Conservation (phyloP, 2,888 invertebrate species). For the Cordilura impudica region DNA sequence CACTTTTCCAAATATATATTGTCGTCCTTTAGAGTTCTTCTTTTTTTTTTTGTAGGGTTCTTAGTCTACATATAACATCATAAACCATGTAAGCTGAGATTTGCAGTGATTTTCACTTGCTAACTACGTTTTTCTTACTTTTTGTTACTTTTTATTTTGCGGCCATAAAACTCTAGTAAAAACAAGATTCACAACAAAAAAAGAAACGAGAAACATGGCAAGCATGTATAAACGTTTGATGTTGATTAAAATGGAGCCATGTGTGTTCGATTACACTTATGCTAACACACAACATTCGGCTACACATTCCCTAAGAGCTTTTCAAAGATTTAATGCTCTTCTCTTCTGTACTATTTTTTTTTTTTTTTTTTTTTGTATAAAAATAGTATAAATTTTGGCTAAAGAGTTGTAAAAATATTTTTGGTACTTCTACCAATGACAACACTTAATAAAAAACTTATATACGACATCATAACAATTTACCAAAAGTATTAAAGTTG, state of each 20-base stretch:
- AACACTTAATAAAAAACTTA: conserved; percentile 11
- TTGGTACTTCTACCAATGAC: neutral
- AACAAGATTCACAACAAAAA: conserved; percentile 6
- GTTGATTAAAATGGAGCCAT: conserved; percentile 66
- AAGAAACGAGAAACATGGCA: neutral
- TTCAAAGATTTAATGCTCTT: conserved; percentile 59
- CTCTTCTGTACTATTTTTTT: conserved; percentile 41
- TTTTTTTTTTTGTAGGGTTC: conserved; percentile 14
- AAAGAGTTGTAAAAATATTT: conserved; percentile 48
- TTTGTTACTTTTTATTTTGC: conserved; percentile 60
- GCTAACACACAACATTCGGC: neutral
- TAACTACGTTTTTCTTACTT: conserved; percentile 22
- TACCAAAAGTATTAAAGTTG: conserved; percentile 67
- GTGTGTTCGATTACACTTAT: conserved; percentile 62
- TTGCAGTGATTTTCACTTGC: conserved; percentile 61
- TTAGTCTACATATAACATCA: conserved; percentile 45
- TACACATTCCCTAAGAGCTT: conserved; percentile 50
- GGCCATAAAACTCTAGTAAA: conserved; percentile 58
- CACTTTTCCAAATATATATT: neutral
- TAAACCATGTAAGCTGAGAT: conserved; percentile 62
- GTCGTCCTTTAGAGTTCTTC: neutral
- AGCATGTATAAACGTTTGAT: conserved; percentile 58
- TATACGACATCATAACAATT: conserved; percentile 63
- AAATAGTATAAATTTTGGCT: conserved; percentile 55
- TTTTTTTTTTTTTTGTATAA: conserved; percentile 31